A percentile compares a stretch with the other conserved stretches of the same genome.
Conservation (phyloP, 2,888 invertebrate species). For the Andrena hattorfiana region DNA sequence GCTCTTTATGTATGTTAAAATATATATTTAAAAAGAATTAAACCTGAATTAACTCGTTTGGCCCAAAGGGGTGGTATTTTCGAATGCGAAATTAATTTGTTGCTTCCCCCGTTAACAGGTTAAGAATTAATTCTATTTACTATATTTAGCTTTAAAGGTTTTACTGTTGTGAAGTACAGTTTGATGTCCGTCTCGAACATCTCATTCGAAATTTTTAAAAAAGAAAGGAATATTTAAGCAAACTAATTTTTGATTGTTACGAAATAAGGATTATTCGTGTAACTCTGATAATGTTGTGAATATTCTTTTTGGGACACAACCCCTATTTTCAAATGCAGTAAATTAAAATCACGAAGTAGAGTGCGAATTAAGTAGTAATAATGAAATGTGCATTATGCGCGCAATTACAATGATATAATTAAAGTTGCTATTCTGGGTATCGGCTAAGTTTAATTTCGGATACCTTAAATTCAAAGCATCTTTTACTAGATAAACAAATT, state of each 20-base stretch:
- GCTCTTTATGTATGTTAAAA: too few relatives aligned
- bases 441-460: not conserved
- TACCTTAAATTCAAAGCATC: not conserved
- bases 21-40: too few relatives aligned
- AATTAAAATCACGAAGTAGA: not conserved
- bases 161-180: slow-evolving; percentile 1
- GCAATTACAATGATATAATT: not conserved
- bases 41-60: too few relatives aligned
- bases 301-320: not conserved
- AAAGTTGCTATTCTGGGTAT: not conserved
- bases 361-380: not conserved
- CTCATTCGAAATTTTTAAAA: not conserved
- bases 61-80: too few relatives aligned
- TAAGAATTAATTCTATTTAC: not conserved
- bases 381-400: slow-evolving; percentile 12
- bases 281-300: slow-evolving; percentile 4
- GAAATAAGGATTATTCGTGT: not conserved
- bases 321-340: slow-evolving; percentile 21
- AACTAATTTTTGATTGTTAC: not conserved
- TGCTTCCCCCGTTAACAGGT: too few relatives aligned
- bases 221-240: not conserved
- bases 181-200: slow-evolving; percentile 6
- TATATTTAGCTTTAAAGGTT: slow-evolving; percentile 11
- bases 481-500: not conserved
- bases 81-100: too few relatives aligned